Base-by-base conservation (phyloP, 2,113 vertebrate genomes). In the Scophthalmus maximus region DNA sequence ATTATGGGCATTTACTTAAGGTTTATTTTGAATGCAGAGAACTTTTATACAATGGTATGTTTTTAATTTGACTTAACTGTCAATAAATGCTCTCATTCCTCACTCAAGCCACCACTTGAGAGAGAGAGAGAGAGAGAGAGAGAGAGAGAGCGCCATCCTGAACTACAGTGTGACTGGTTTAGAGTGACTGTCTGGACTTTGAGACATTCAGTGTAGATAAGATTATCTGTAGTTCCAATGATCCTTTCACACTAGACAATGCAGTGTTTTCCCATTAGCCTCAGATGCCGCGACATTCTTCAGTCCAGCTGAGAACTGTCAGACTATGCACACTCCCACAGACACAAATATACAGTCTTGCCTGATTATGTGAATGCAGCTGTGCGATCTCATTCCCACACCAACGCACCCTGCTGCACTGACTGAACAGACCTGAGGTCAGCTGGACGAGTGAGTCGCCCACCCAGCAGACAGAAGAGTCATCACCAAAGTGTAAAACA, bases 291-390 rank as follows among this genome's bases (percentile, higher is more conserved):
- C 0, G 2, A 59, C 63, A 81, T 85, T 85, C 69, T 56, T 29
- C 9, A 1, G 32, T 61, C 63, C 86, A 87, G 88, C 86, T 87
- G 84, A 78, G 75, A 78, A 23, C 40, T 70, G 56, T 85, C 80
- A 60, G 73, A 69, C 49, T 20, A 47, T 4, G 10, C 53, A 71
- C 36, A 52, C 62, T 50, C 66, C 2, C 76, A 57, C 40, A 70
- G 9, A 15, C 7, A 47, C 62, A 83, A 34, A 81, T 46, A 86
- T 12, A 77, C 29, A 72, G 59, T 57, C 29, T 55, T 40, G 26
- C 18, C 51, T 50, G 52, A 64, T 58, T 53, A 42, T 69, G 59
- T 30, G 23, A 32, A 53, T 47, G 23, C 77, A 86, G 78, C 79
- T 76, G 79, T 82, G 58, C 15, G 61, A 23, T 50, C 67, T 56